Conservation (phyloP, 1,140 invertebrate genomes). For the Pentalonia nigronervosa region DNA sequence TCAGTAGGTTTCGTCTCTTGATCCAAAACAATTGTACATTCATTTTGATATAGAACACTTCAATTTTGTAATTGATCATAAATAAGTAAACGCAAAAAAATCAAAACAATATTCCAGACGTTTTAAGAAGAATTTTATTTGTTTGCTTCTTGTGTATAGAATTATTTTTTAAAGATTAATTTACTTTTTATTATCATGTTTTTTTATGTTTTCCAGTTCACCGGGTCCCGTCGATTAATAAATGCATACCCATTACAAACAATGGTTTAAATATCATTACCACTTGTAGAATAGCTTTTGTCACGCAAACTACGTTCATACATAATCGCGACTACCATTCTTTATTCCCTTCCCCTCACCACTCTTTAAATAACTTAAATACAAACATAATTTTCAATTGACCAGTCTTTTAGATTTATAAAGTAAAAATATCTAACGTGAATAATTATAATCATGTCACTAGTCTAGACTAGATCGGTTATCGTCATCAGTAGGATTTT, state of each 20-base stretch:
- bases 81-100: not conserved
- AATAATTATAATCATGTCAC: not conserved
- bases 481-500: not conserved
- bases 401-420: not conserved
- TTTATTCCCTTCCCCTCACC: not conserved
- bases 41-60: too few relatives aligned
- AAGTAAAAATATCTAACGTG: not conserved
- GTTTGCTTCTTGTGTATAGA: not conserved
- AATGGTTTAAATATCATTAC: constrained; percentile 37
- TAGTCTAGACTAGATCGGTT: too few relatives aligned
- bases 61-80: not conserved
- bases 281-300: constrained; percentile 52
- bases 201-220: not conserved
- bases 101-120: not conserved
- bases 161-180: not conserved
- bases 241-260: constrained; percentile 36
- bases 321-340: not conserved
- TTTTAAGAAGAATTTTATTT: not conserved
- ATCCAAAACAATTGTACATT: too few relatives aligned
- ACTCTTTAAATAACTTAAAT: not conserved
- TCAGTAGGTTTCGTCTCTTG: too few relatives aligned
- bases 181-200: constrained; percentile 2
- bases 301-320: constrained; percentile 41
- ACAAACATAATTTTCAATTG: not conserved
- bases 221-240: not conserved